Conservation (phyloP, 2,888 invertebrate species). For the Amphimallon solstitiale region DNA sequence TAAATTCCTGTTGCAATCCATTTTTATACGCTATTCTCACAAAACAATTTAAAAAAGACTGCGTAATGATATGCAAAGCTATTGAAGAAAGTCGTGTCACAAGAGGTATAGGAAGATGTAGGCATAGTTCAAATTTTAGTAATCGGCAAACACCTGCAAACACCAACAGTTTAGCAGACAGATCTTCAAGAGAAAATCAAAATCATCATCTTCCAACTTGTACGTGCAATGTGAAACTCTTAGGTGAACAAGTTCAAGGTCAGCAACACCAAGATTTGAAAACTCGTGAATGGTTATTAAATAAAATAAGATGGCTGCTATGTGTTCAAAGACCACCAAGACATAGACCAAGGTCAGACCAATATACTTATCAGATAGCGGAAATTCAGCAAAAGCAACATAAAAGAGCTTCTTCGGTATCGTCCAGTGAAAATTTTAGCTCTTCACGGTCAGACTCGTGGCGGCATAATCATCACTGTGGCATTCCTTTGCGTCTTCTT, state of each 20-base stretch:
- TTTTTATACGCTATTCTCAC: constrained; percentile 97
- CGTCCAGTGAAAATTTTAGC: constrained; percentile 90
- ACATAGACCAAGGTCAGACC: constrained; percentile 68
- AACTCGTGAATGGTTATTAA: constrained; percentile 61
- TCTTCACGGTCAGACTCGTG: constrained; percentile 89
- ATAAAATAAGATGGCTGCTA: constrained; percentile 66
- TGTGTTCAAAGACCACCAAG: constrained; percentile 57
- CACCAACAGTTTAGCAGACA: constrained; percentile 84
- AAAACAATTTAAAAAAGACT: constrained; percentile 97
- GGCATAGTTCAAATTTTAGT: constrained; percentile 88
- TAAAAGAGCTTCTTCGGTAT: constrained; percentile 83
- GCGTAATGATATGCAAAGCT: constrained; percentile 93
- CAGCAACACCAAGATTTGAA: constrained; percentile 52
- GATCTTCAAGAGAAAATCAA: constrained; percentile 79
- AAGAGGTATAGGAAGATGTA: constrained; percentile 84
- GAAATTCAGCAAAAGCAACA: constrained; percentile 81
- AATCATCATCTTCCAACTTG: constrained; percentile 69
- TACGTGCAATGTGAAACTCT: constrained; percentile 68
- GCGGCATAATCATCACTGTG: constrained; percentile 79
- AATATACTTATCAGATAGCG: constrained; percentile 79
- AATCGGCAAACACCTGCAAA: constrained; percentile 88
- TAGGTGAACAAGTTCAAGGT: constrained; percentile 60
- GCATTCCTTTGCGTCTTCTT: constrained; percentile 78
- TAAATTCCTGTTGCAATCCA: constrained; percentile 98
- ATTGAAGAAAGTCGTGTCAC: constrained; percentile 94